These are phyloP conservation scores for Sebastolobus altivelis DNA, from an alignment of 2,797 vertebrate genomes.

Conservation along the genomic window DNA sequence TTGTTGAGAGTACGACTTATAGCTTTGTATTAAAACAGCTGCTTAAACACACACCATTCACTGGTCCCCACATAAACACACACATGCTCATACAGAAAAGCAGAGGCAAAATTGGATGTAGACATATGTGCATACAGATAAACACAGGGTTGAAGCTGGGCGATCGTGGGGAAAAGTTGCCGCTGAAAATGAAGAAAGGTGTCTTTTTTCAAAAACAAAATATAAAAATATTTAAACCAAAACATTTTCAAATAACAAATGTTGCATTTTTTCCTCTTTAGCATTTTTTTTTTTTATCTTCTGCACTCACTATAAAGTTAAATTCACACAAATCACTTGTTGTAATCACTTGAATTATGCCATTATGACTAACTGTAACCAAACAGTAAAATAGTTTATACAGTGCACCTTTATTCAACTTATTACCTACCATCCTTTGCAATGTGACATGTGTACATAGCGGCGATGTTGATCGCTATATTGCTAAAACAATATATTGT, in stretches of 20 bases:
- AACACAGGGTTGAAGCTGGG: background rate
- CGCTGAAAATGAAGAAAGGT: background rate
- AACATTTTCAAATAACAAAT: background rate
- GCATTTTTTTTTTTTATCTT: background rate
- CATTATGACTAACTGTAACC: background rate
- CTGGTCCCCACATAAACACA: conserved; percentile 20
- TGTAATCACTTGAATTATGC: background rate
- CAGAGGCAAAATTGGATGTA: conserved; percentile 2
- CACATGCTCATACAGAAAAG: conserved; percentile 18
- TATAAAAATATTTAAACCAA: background rate
- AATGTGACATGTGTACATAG: conserved; percentile 19
- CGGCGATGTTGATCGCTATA: background rate
- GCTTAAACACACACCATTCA: conserved; percentile 65
- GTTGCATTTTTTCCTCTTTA: background rate
- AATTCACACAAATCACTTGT: background rate
- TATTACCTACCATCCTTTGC: background rate
- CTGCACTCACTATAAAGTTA: background rate
- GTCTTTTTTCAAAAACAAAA: background rate
- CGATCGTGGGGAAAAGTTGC: background rate
- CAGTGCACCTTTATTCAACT: background rate
- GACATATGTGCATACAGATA: background rate
- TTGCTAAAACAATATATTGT: conserved; percentile 30
- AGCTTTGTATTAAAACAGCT: conserved; percentile 75
- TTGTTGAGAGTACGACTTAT: conserved; percentile 68
- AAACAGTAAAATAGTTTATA: conserved; percentile 12